Evolutionary conservation across 2,888 invertebrate species (phyloP).

Genomic region (Aleiodes testaceus): DNA sequence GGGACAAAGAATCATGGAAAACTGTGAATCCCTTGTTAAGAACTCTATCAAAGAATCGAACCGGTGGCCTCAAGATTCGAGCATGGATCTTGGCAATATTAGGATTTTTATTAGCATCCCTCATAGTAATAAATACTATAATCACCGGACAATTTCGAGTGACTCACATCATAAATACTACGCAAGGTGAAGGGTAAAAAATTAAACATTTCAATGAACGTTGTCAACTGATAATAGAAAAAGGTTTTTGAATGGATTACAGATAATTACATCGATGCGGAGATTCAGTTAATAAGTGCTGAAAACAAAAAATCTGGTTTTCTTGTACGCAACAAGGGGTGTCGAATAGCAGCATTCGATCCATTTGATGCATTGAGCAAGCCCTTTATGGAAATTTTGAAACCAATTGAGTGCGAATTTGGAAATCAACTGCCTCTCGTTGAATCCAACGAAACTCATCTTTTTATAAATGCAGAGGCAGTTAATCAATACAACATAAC

Average conservation of each 20-base stretch:
- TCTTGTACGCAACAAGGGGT: conserved; percentile 79
- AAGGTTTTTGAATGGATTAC: conserved; percentile 12
- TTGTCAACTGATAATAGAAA: conserved; percentile 7
- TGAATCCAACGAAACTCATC: conserved; percentile 76
- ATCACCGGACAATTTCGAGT: conserved; percentile 60
- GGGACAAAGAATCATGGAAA: conserved; percentile 43
- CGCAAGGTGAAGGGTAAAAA: conserved; percentile 42
- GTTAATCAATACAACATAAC: conserved; percentile 74
- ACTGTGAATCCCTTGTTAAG: conserved; percentile 39
- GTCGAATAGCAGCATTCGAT: conserved; percentile 79
- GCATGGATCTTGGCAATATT: conserved; percentile 64
- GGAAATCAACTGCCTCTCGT: conserved; percentile 75
- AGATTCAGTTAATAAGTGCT: neutral
- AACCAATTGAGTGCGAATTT: conserved; percentile 75
- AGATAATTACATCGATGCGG: conserved; percentile 51
- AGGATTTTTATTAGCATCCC: conserved; percentile 59
- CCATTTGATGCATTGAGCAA: conserved; percentile 77
- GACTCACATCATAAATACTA: conserved; percentile 50
- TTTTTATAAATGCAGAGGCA: conserved; percentile 75
- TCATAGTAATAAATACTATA: conserved; percentile 64
- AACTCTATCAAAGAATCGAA: conserved; percentile 47
- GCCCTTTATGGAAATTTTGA: conserved; percentile 75
- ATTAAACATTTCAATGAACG: neutral
- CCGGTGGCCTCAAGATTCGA: conserved; percentile 56
- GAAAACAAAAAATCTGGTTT: conserved; percentile 63